Percentiles rank a stretch among this genome's conserved stretches.
Conservation (phyloP, 2,888 invertebrate genomes). For the Onthophagus sagittarius region DNA sequence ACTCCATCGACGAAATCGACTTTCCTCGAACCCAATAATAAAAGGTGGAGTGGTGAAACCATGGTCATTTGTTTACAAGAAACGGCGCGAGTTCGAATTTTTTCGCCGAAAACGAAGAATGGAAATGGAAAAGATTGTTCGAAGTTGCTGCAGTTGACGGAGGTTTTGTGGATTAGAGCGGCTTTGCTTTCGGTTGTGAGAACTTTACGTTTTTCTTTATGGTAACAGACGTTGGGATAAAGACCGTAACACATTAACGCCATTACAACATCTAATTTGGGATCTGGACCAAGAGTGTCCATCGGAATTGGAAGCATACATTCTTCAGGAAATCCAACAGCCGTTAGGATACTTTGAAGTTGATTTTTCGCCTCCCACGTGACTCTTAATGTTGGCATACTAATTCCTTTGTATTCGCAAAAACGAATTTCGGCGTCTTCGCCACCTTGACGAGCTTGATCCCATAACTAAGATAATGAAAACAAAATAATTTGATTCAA, state of each 20-base stretch:
- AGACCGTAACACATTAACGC: constrained; percentile 86
- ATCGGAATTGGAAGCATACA: constrained; percentile 70
- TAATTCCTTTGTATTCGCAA: constrained; percentile 89
- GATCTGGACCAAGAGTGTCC: constrained; percentile 73
- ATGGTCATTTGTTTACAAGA: constrained; percentile 93
- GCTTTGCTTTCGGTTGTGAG: constrained; percentile 92
- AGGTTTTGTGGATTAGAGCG: constrained; percentile 94
- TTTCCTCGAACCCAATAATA: constrained; percentile 89
- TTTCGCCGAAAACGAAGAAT: constrained; percentile 97
- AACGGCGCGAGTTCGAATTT: constrained; percentile 92
- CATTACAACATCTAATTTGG: constrained; percentile 75
- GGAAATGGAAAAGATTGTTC: constrained; percentile 87
- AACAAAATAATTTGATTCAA: constrained; percentile 24
- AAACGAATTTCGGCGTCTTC: constrained; percentile 76
- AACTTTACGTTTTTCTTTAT: constrained; percentile 91
- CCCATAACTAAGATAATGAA: constrained; percentile 58
- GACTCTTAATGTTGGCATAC: constrained; percentile 82
- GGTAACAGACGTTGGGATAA: constrained; percentile 95
- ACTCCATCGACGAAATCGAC: constrained; percentile 73
- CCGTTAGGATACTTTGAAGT: constrained; percentile 56
- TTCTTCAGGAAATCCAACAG: constrained; percentile 87
- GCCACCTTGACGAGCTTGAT: constrained; percentile 62
- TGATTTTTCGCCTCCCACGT: constrained; percentile 86
- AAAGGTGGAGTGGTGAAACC: constrained; percentile 89
- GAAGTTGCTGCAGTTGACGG: constrained; percentile 86